These are phyloP conservation scores for Nebria brevicollis DNA, from an alignment of 2,888 invertebrate species.

Conservation along the genomic window DNA sequence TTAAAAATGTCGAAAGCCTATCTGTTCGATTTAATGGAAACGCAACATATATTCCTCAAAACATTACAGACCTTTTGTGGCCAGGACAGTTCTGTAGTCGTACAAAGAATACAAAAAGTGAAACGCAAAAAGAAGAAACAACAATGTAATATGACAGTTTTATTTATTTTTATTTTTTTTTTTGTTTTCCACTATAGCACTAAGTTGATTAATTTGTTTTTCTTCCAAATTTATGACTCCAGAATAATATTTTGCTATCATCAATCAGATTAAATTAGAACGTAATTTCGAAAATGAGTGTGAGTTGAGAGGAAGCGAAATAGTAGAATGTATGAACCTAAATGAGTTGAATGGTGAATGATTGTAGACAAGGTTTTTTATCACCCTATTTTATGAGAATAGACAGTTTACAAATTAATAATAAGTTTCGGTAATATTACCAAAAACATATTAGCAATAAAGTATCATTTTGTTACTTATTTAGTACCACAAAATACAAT, in stretches of 20 bases:
- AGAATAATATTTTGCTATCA: not conserved
- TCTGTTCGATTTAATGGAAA: conserved; percentile 87
- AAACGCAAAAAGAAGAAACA: conserved; percentile 66
- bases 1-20: conserved; percentile 85
- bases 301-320: no score
- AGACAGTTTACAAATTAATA: not conserved
- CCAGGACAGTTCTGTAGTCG: conserved; percentile 72
- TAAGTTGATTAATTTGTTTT: not conserved
- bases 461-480: conserved; percentile 42
- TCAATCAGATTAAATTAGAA: not conserved
- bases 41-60: conserved; percentile 90
- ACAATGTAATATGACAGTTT: conserved; percentile 25
- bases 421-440: not conserved
- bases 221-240: not conserved
- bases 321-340: no score
- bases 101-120: conserved; percentile 72
- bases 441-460: no score
- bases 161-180: not conserved
- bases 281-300: not conserved
- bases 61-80: conserved; percentile 83
- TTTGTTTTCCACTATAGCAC: no score
- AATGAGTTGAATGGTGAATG: no score
- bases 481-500: conserved; percentile 19
- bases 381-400: no score
- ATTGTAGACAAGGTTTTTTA: no score